A percentile compares a stretch with the other conserved stretches of the same genome.
Conservation (phyloP, 1,140 invertebrate genomes). For the Archivesica marissinica region DNA sequence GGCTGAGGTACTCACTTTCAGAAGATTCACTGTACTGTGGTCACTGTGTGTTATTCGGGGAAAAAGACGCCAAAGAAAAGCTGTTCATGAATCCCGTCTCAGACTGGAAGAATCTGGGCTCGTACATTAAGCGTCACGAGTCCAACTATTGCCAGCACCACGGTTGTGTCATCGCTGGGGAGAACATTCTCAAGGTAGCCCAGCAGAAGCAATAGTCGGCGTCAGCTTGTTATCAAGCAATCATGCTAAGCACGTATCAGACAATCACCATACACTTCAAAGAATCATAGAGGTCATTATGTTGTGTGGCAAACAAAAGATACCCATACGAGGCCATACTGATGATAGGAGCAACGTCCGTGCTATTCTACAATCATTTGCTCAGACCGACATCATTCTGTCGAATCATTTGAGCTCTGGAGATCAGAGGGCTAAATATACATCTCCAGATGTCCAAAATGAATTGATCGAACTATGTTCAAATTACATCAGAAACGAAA, state of each 20-base stretch:
- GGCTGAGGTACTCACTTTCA: slow-evolving; percentile 22
- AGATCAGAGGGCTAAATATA: slow-evolving; percentile 2
- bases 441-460: slow-evolving; percentile 17
- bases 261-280: slow-evolving; percentile 10
- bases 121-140: neutral
- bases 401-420: slow-evolving; percentile 4
- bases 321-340: neutral
- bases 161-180: too few relatives aligned
- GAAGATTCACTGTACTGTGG: neutral
- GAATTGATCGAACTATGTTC: neutral
- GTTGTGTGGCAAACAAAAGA: slow-evolving; percentile 15
- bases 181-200: too few relatives aligned
- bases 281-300: slow-evolving; percentile 14
- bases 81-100: neutral
- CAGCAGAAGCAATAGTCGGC: too few relatives aligned
- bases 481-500: neutral
- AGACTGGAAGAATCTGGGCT: slow-evolving; percentile 2
- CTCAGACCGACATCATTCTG: neutral
- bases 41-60: neutral
- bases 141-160: too few relatives aligned
- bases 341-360: neutral
- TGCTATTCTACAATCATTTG: neutral
- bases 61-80: neutral
- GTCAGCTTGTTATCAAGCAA: too few relatives aligned
- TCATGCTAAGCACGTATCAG: too few relatives aligned